Evolutionary conservation across 2,113 vertebrate species (phyloP).

Genomic region (Lathamus discolor): DNA sequence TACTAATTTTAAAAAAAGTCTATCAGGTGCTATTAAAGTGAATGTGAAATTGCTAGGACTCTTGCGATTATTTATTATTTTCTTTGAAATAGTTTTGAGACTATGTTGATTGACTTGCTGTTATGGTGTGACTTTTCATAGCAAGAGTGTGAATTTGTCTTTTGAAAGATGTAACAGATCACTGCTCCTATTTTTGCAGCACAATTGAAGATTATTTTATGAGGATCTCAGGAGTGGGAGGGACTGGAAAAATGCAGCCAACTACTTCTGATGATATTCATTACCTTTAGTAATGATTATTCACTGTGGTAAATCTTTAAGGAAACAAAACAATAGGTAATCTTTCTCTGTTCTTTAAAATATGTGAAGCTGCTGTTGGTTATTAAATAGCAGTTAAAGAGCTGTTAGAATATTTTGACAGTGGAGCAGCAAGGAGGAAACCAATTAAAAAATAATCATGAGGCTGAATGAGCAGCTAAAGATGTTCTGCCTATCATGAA

Average conservation of each 20-base stretch:
- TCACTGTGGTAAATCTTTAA: slow-evolving; percentile 7
- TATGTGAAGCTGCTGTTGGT: not conserved
- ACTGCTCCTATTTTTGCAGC: not conserved
- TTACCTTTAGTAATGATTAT: not conserved
- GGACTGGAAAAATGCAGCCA: not conserved
- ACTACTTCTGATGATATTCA: not conserved
- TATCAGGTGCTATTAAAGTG: not conserved
- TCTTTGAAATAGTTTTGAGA: not conserved
- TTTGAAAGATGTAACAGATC: not conserved
- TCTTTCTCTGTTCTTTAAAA: slow-evolving; percentile 12
- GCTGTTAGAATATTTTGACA: slow-evolving; percentile 38
- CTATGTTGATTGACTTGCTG: not conserved
- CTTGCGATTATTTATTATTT: not conserved
- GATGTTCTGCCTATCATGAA: not conserved
- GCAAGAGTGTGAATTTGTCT: not conserved
- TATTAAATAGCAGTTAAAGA: slow-evolving; percentile 42
- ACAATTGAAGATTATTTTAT: not conserved
- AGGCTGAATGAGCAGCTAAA: not conserved
- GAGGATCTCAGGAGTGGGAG: not conserved
- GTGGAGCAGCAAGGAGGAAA: not conserved
- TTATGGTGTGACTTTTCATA: not conserved
- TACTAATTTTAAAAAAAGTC: not conserved
- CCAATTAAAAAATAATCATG: slow-evolving; percentile 19
- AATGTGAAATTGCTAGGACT: not conserved
- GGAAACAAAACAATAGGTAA: not conserved